Conservation (phyloP, 2,797 vertebrate genomes). For the Atherinosoma microstoma region DNA sequence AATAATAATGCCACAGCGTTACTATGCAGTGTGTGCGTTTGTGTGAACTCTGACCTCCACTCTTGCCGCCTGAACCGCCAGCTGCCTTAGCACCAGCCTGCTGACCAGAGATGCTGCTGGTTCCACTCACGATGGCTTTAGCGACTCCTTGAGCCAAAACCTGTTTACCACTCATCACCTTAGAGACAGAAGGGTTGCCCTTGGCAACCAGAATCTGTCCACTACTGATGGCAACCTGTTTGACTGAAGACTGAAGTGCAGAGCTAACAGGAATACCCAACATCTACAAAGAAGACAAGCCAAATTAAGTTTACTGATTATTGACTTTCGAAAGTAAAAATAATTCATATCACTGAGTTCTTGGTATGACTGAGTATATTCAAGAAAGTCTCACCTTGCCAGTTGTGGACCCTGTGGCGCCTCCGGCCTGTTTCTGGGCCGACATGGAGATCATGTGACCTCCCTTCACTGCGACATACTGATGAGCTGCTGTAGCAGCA, state of each 20-base stretch:
- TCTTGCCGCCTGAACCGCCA: slow-evolving; percentile 88
- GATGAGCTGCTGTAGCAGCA: slow-evolving; percentile 82
- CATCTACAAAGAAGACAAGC: slow-evolving; percentile 82
- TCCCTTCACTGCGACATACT: slow-evolving; percentile 96
- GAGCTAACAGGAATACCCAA: slow-evolving; percentile 93
- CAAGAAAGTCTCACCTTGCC: slow-evolving; percentile 85
- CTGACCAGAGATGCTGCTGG: slow-evolving; percentile 88
- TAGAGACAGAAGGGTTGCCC: slow-evolving; percentile 88
- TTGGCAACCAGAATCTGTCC: slow-evolving; percentile 98
- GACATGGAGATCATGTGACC: slow-evolving; percentile 96
- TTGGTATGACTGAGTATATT: background rate
- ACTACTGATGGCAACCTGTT: slow-evolving; percentile 95
- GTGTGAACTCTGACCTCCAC: slow-evolving; percentile 90
- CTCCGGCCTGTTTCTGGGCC: slow-evolving; percentile 89
- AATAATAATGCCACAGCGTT: background rate
- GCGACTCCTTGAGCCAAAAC: slow-evolving; percentile 97
- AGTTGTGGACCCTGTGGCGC: slow-evolving; percentile 78
- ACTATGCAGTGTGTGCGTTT: slow-evolving; percentile 10
- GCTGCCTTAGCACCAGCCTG: slow-evolving; percentile 88
- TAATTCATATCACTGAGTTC: background rate
- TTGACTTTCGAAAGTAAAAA: background rate
- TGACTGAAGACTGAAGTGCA: slow-evolving; percentile 91
- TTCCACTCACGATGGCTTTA: slow-evolving; percentile 94
- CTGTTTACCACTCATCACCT: slow-evolving; percentile 93
- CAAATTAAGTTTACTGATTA: background rate